phyloP scores from a whole-genome alignment of 1,140 invertebrate species.

The Drosophila aff. region DNA sequence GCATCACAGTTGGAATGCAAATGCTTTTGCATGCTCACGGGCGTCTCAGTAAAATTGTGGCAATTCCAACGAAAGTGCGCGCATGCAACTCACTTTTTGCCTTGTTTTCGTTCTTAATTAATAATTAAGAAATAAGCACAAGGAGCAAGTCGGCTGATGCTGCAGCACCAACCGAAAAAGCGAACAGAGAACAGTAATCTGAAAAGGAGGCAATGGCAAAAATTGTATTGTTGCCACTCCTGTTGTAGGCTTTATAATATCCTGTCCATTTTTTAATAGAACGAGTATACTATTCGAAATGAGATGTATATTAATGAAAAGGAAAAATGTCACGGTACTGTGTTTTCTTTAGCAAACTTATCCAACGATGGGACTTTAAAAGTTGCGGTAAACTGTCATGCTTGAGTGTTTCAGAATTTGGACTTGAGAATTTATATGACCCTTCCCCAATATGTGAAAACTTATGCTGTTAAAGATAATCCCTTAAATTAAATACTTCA shows the following conservation, averaged over 20 bases:
- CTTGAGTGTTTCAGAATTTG: background rate
- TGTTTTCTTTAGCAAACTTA: background rate
- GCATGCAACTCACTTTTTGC: constrained; percentile 74
- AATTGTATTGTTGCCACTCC: constrained; percentile 47
- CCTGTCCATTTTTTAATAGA: no score
- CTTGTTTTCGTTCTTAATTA: constrained; percentile 82
- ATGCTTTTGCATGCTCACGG: constrained; percentile 59
- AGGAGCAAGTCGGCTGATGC: constrained; percentile 24
- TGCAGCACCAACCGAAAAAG: constrained; percentile 14
- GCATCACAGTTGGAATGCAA: constrained; percentile 28
- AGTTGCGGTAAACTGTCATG: background rate
- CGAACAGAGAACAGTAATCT: constrained; percentile 9
- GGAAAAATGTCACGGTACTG: background rate
- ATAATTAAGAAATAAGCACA: constrained; percentile 80
- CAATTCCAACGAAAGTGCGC: constrained; percentile 71
- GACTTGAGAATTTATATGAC: no score
- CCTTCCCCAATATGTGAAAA: background rate
- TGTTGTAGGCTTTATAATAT: constrained; percentile 14
- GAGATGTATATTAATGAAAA: background rate
- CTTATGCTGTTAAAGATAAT: background rate
- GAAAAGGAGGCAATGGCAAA: constrained; percentile 33
- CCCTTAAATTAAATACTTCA: background rate
- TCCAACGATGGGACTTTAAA: background rate
- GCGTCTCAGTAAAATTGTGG: constrained; percentile 70
- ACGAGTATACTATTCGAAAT: background rate